Percentiles rank a stretch among this genome's conserved stretches.
Conservation (phyloP, 2,888 invertebrate species). For the Drosophila histrio region DNA sequence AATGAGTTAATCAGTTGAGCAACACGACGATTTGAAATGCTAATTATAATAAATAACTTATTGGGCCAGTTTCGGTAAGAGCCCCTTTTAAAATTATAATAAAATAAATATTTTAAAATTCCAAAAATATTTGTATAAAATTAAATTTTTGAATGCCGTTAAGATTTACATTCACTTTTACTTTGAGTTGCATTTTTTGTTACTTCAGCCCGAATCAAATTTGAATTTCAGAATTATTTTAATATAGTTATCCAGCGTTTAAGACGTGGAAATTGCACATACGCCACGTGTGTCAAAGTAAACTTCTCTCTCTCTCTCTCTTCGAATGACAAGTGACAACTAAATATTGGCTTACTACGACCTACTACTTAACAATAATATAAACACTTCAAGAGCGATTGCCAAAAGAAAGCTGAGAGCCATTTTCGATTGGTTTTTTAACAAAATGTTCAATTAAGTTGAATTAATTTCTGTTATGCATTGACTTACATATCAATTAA, state of each 20-base stretch:
- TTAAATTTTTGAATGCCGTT: conserved; percentile 4
- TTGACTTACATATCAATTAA: conserved; percentile 60
- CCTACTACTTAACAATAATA: conserved; percentile 1
- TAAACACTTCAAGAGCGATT: conserved; percentile 24
- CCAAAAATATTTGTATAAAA: conserved; percentile 1
- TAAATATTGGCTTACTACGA: conserved; percentile 9
- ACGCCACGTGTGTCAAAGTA: conserved; percentile 24
- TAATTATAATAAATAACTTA: conserved; percentile 5
- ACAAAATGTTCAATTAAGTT: conserved; percentile 40
- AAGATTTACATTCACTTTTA: background rate
- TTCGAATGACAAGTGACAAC: background rate
- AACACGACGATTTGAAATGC: background rate
- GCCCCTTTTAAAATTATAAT: background rate
- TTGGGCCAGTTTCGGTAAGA: background rate
- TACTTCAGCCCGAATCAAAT: background rate
- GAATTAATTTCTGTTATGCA: conserved; percentile 37
- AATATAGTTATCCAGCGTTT: background rate
- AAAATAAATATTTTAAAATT: conserved; percentile 3
- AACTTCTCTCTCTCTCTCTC: no score
- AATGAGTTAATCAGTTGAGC: background rate
- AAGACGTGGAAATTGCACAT: conserved; percentile 21
- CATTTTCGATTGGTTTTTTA: conserved; percentile 34
- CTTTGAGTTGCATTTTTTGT: background rate
- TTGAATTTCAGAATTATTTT: background rate
- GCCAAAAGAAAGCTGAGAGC: conserved; percentile 40